Evolutionary conservation across 2,888 invertebrate species (phyloP), one percentile per base, ranked within the genome.

Genomic region (Drepana falcataria): DNA sequence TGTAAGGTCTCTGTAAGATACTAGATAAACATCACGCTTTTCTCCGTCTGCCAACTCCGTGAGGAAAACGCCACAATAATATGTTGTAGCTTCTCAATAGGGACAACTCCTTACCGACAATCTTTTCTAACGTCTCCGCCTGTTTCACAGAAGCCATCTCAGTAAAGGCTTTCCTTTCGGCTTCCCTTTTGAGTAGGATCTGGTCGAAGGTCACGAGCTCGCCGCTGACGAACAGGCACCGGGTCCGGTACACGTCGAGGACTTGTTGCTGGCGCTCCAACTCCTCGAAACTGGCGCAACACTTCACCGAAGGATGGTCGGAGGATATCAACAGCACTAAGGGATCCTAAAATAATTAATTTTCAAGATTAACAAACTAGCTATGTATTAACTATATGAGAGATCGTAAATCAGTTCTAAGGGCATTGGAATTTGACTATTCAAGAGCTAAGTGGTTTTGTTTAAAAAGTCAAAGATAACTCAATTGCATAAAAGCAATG

Each of bases 121-220:
- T 85, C 59, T 91, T 91, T 59, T 91, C 90, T 77, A 91, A 75
- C 52, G 91, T 91, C 66, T 91, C 91, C 0, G 90, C 88, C 60
- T 91, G 91, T 63, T 90, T 92, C 7, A 91, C 61, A 0, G 87
- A 79, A 4, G 93, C 92, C 78, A 92, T 87, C 65, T 92, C 91
- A 0, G 89, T 84, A 55, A 92, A 92, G 0, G 91, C 87, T 49
- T 87, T 89, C 55, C 85, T 85, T 53, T 87, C 87, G 0, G 90
- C 90, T 51, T 87, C 86, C 35, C 85, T 79, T 53, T 90, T 88
- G 7, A 92, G 70, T 48, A 92, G 75, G 3, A 93, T 85, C 66
- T 88, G 86, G 33, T 87, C 82, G 65, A 93, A 91, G 0, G 91
- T 89, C 21, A 92, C 83, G 0, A 89, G 81, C 48, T 89, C 86